phyloP scores from a whole-genome alignment of 2,888 invertebrate genomes.

The Neoascia interrupta region DNA sequence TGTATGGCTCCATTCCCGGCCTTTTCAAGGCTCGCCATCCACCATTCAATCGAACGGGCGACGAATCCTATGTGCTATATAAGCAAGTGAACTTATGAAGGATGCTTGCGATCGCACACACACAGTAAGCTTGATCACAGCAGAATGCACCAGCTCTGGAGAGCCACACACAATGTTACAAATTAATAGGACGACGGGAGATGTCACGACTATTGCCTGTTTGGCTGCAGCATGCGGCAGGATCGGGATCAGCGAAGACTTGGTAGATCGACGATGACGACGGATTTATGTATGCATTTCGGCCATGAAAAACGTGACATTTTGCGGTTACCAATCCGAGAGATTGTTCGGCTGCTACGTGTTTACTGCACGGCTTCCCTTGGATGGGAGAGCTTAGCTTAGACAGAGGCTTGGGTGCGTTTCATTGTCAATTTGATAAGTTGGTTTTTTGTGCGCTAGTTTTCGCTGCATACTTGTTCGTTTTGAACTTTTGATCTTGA shows the following conservation, averaged over 20 bases:
- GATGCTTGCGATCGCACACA: conserved; percentile 59
- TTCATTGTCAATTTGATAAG: conserved; percentile 50
- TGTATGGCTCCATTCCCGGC: conserved; percentile 10
- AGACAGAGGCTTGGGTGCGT: conserved; percentile 55
- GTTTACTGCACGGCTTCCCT: too few relatives aligned
- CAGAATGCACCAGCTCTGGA: conserved; percentile 72
- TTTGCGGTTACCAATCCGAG: conserved; percentile 78
- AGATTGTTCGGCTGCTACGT: too few relatives aligned
- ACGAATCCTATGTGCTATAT: conserved; percentile 9
- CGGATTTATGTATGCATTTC: conserved; percentile 69
- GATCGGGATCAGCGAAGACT: conserved; percentile 46
- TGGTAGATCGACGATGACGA: conserved; percentile 46
- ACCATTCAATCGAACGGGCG: neutral
- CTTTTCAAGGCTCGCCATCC: conserved; percentile 66
- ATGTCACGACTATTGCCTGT: conserved; percentile 75
- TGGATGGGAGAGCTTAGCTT: too few relatives aligned
- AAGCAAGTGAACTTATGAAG: conserved; percentile 68
- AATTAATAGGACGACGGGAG: conserved; percentile 76
- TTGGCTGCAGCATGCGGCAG: conserved; percentile 10
- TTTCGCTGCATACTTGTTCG: neutral
- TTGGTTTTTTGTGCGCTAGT: neutral
- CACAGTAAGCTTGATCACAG: conserved; percentile 70
- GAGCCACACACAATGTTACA: conserved; percentile 70
- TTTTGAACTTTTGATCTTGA: conserved; percentile 48
- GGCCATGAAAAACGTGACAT: conserved; percentile 80